These are phyloP conservation scores for Odontocerum albicorne DNA, from an alignment of 2,888 invertebrate genomes.

Conservation along the genomic window DNA sequence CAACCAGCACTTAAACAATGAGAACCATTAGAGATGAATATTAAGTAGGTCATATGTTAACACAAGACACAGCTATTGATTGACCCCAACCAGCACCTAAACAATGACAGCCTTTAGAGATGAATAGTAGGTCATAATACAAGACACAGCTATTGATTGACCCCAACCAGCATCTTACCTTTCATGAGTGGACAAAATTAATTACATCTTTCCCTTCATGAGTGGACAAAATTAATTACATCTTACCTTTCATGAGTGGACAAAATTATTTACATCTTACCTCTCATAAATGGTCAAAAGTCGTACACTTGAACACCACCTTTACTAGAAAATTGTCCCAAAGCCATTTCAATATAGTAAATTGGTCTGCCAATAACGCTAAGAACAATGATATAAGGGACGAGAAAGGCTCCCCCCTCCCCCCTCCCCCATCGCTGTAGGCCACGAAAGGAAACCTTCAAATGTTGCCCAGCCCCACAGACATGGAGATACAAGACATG, in stretches of 20 bases:
- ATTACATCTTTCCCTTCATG: background rate
- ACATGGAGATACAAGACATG: conserved; percentile 62
- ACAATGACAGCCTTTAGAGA: background rate
- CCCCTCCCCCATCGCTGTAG: conserved; percentile 53
- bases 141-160: background rate
- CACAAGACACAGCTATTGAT: too few relatives aligned
- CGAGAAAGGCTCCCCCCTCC: conserved; percentile 55
- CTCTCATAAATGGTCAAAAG: background rate
- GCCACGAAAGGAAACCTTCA: conserved; percentile 61
- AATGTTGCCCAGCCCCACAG: conserved; percentile 61
- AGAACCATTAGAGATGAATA: too few relatives aligned
- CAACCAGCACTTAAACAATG: too few relatives aligned
- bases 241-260: background rate
- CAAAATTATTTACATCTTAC: background rate
- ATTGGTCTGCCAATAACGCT: background rate
- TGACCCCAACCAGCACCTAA: too few relatives aligned
- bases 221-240: background rate
- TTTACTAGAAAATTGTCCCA: background rate
- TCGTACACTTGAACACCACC: background rate
- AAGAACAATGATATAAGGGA: conserved; percentile 44
- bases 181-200: background rate
- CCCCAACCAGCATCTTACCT: background rate
- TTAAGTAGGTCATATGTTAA: too few relatives aligned
- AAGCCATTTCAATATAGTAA: background rate
- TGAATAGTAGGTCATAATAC: background rate